Evolutionary conservation across 1,140 invertebrate genomes (phyloP).

Genomic region (Theocolax elegans): DNA sequence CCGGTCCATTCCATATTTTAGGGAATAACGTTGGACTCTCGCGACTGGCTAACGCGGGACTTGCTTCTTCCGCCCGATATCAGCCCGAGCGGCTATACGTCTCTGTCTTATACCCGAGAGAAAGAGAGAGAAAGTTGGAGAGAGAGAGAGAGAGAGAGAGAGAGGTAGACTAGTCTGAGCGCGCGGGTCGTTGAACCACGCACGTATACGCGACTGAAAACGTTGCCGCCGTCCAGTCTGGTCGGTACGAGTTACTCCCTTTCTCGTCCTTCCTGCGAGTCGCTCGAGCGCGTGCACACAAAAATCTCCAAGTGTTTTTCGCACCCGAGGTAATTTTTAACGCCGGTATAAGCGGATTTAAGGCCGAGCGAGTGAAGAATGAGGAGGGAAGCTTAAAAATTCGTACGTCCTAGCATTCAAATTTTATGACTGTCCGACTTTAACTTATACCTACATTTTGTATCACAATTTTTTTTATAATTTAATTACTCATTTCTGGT

Average conservation of each 20-base stretch:
- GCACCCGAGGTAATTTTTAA: background rate
- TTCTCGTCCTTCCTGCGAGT: background rate
- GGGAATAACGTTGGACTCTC: no score
- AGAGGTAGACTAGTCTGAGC: background rate
- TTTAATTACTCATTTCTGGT: no score
- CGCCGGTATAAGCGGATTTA: no score
- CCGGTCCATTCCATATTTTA: no score
- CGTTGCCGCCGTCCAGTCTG: conserved; percentile 11
- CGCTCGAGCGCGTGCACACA: background rate
- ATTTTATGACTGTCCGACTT: no score
- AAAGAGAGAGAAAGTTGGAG: background rate
- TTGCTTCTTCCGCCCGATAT: conserved; percentile 23
- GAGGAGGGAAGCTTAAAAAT: no score
- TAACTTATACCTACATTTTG: no score
- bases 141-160: conserved; percentile 9
- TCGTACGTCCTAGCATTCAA: no score
- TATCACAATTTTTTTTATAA: no score
- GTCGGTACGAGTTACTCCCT: background rate
- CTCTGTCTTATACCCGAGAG: conserved; percentile 17
- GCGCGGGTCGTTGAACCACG: conserved; percentile 35
- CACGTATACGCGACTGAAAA: background rate
- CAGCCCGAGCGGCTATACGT: conserved; percentile 17
- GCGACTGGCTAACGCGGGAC: no score
- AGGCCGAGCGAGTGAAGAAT: no score
- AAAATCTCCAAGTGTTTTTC: conserved; percentile 6